Evolutionary conservation across 2,888 invertebrate species (phyloP).

Genomic region (Athetis lepigone): DNA sequence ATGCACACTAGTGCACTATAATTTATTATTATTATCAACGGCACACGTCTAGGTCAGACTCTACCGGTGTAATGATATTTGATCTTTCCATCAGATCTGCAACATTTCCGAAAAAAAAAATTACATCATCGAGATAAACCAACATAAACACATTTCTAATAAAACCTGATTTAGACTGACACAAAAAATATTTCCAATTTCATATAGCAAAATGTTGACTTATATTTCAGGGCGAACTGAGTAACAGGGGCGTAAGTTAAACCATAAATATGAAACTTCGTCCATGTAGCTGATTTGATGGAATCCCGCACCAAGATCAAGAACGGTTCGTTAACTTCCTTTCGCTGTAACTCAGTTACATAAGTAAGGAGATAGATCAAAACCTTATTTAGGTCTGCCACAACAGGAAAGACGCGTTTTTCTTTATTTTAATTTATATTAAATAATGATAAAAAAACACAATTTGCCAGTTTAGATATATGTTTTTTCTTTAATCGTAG

Average conservation of each 20-base stretch:
- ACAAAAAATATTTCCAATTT: conserved; percentile 13
- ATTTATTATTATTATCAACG: no score
- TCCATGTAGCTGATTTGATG: conserved; percentile 75
- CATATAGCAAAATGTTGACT: conserved; percentile 20
- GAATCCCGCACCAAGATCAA: conserved; percentile 75
- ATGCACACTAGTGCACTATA: no score
- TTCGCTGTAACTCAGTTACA: conserved; percentile 76
- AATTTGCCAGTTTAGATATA: no score
- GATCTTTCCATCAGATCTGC: no score
- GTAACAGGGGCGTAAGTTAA: conserved; percentile 65
- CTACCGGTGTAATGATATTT: no score
- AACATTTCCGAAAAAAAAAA: no score
- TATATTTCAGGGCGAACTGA: conserved; percentile 28
- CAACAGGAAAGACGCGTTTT: conserved; percentile 40
- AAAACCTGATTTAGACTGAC: conserved; percentile 10
- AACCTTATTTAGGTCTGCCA: conserved; percentile 66
- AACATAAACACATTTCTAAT: background rate
- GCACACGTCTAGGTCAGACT: no score
- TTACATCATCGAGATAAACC: background rate
- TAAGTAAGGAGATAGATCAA: conserved; percentile 68
- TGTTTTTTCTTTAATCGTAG: no score
- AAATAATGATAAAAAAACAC: no score
- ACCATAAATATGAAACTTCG: conserved; percentile 75
- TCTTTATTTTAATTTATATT: no score
- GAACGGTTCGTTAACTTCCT: conserved; percentile 81